Base-by-base conservation (phyloP, 30 jellyfish, hydroid and myxozoan genomes). In the Cassiopea xamachana region DNA sequence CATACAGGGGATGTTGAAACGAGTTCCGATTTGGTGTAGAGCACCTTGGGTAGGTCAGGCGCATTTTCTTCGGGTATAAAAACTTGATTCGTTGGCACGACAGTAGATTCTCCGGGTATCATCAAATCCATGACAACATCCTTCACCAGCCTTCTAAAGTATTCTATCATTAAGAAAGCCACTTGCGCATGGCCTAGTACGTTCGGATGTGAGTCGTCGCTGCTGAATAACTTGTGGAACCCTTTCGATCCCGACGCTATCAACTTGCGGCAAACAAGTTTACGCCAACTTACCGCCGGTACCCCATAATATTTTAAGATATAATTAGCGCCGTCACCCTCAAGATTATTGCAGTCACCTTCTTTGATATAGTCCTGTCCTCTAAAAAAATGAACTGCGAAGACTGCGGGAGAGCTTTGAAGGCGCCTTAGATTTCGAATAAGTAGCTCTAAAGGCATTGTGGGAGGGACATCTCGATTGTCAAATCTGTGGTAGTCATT, bases 381-480 rank as follows among this genome's bases (percentile, higher is more conserved):
- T n/a, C 99, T 93, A 50, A 95, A 95, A 74, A 95, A 95, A 70
- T 95, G 93, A 27, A 92, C 99, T 13, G 84, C 96, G 80, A 95
- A 46, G 7, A 95, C 69, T n/a, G 96, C 98, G 13, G 99, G 98
- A 50, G 89, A 46, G 59, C 77, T 80, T 9, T 91, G 93, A 80
- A 95, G 81, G 7, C 99, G 95, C 83, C 84, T 62, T 76, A 91
- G 48, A 60, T 92, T 91, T 18, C 99, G 97, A 48, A 96, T 82
- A 1, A 95, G 85, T 47, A 95, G 73, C 58, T 95, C 99, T 15
- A 95, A 47, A 5, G 99, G 99, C 96, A 95, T 90, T 19, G 97
- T 91, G 46, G 99, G 99, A 2, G 99, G 99, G 9, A 95, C 99
- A 75, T 95, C 99, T 27, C 99, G 81, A 60, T 95, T 95, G 85